Base-by-base conservation (phyloP, 1,140 invertebrate species). In the Philotrypesis tridentata region DNA sequence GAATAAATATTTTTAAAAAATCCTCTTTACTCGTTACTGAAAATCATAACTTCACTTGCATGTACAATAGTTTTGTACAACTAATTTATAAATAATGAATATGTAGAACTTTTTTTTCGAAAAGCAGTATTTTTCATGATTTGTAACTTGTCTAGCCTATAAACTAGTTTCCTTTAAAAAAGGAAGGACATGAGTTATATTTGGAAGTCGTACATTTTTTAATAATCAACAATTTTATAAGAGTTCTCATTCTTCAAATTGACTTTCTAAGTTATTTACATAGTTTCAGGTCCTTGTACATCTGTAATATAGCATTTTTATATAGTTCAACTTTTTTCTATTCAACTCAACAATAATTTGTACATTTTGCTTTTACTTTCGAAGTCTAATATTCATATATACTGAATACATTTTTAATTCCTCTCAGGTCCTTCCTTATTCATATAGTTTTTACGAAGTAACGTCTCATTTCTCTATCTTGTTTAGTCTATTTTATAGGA, bases 171-270 rank as follows among this genome's bases (percentile, higher is more conserved):
- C 7, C 21, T 55, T 37, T 3, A 17, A 55, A 11, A 65, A 65
- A 65, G 63, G 63, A 65, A 65, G 63, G 63, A 65, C 63, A 29
- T 65, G 27, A 65, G 63, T 65, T 29, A 11, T 65, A 65, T 5
- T 27, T 65, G 11, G 23, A 27, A 29, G 12, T 65, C 27, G 21
- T 65, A 65, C 2, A 65, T 27, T 29, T 65, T 65, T 65, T 29
- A 27, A 27, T 55, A 65, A 14, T 12, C 63, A 65, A 65, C 63
- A 65, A 65, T 65, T 65, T 14, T 65, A 65, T 63, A n/a, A 63
- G 25, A n/a, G 7, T 65, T 65, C 11, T 14, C 5, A 65, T 65
- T 65, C 48, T 55, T 48, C 48, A 86, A 86, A n/a, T 84, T 83
- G 83, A 65, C 63, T 65, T 65, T 65, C 27, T 65, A 27, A 65